Conservation (phyloP, 2,113 vertebrate species). For the Chiloscyllium plagiosum region DNA sequence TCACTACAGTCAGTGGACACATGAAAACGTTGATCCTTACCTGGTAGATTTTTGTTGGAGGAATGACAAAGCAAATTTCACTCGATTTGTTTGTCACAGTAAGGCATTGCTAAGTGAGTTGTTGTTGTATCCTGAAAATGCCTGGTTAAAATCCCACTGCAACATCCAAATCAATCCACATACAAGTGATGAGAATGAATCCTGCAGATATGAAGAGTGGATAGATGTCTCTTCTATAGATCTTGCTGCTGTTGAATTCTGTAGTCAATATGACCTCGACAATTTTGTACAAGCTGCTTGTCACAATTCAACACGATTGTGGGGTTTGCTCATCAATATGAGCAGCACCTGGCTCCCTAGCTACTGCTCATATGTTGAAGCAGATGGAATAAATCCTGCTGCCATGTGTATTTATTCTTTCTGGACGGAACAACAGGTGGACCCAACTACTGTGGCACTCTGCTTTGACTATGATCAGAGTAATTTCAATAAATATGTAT, state of each 20-base stretch:
- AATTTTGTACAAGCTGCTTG: constrained; percentile 63
- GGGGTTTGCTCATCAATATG: constrained; percentile 57
- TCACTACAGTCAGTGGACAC: constrained; percentile 49
- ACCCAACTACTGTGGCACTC: constrained; percentile 50
- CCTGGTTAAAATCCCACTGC: constrained; percentile 59
- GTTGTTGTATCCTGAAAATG: constrained; percentile 50
- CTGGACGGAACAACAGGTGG: constrained; percentile 54
- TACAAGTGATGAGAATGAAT: constrained; percentile 39
- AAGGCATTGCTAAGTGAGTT: constrained; percentile 46
- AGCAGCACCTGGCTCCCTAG: constrained; percentile 62
- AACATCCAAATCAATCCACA: constrained; percentile 42
- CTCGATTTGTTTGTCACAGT: constrained; percentile 52
- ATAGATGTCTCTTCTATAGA: constrained; percentile 54
- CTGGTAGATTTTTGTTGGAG: constrained; percentile 64
- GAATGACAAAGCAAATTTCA: constrained; percentile 57
- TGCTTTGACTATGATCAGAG: constrained; percentile 64
- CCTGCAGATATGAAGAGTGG: constrained; percentile 62
- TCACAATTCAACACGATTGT: constrained; percentile 50
- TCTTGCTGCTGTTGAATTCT: constrained; percentile 61
- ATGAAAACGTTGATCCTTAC: constrained; percentile 45
- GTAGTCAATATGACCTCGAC: constrained; percentile 52
- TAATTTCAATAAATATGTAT: constrained; percentile 55
- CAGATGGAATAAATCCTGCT: not conserved
- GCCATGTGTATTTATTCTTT: constrained; percentile 40
- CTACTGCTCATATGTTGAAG: constrained; percentile 45